phyloP scores from a whole-genome alignment of 2,888 invertebrate genomes.

The Ditylenchus weischeri region DNA sequence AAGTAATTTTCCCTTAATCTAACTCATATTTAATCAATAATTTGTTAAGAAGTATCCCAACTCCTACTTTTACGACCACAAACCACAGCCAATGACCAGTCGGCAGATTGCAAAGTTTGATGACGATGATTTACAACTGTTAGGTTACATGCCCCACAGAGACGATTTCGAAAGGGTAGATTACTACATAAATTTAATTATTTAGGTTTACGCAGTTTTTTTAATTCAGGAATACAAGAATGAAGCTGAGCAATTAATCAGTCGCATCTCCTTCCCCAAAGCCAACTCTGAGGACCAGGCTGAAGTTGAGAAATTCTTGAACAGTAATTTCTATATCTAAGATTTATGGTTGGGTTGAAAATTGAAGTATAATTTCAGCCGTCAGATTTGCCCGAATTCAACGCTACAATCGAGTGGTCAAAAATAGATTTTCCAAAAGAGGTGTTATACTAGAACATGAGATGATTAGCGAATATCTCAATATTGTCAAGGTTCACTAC shows the following conservation, averaged over 20 bases:
- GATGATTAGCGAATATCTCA: constrained; percentile 41
- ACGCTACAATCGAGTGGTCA: constrained; percentile 34
- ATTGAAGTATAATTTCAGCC: constrained; percentile 23
- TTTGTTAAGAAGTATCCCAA: constrained; percentile 3
- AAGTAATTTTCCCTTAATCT: background rate
- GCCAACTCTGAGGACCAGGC: constrained; percentile 10
- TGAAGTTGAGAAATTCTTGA: constrained; percentile 27
- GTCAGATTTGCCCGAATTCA: constrained; percentile 30
- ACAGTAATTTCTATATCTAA: constrained; percentile 22
- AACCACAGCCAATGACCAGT: constrained; percentile 13
- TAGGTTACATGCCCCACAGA: constrained; percentile 32
- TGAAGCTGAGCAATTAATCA: constrained; percentile 44
- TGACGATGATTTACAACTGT: constrained; percentile 32
- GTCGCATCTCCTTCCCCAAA: constrained; percentile 32
- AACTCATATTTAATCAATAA: background rate
- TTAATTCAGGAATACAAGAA: constrained; percentile 37
- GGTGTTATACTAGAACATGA: constrained; percentile 43
- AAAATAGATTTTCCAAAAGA: constrained; percentile 22
- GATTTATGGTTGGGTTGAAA: background rate
- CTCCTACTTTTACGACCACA: constrained; percentile 23
- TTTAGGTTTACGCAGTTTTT: constrained; percentile 25
- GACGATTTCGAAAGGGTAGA: constrained; percentile 35
- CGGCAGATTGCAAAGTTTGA: constrained; percentile 23
- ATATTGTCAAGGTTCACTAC: constrained; percentile 35
- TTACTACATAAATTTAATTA: background rate